Evolutionary conservation across 2,113 vertebrate species (phyloP).

Genomic region (Zosterops pallidus): DNA sequence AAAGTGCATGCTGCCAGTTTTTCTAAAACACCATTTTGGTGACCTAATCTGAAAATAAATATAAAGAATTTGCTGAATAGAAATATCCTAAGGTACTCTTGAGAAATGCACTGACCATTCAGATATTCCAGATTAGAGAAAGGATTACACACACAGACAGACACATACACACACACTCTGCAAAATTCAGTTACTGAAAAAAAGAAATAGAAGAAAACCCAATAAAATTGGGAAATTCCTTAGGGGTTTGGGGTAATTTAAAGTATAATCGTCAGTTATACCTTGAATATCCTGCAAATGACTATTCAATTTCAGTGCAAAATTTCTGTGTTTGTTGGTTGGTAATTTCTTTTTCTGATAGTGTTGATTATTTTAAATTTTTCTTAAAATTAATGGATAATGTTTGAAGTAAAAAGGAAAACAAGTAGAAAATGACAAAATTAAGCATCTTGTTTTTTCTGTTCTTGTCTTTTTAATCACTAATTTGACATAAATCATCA

Average conservation of each 20-base stretch:
- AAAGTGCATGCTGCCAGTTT: not conserved
- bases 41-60: not conserved
- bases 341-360: not conserved
- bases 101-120: not conserved
- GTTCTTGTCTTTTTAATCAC: not conserved
- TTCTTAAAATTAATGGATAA: not conserved
- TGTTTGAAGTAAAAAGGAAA: not conserved
- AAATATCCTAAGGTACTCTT: not conserved
- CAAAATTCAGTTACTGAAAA: not conserved
- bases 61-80: not conserved
- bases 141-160: not conserved
- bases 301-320: not conserved
- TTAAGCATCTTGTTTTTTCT: not conserved
- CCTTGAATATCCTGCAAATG: not conserved
- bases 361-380: not conserved
- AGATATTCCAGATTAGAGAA: not conserved
- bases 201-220: not conserved
- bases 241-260: not conserved
- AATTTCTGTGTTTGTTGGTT: not conserved
- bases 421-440: not conserved
- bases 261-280: not conserved
- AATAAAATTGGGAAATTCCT: not conserved
- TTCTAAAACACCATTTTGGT: not conserved
- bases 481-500: not conserved
- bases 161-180: not conserved